phyloP scores from a whole-genome alignment of 2,888 invertebrate genomes.

The Pherbina coryleti region DNA sequence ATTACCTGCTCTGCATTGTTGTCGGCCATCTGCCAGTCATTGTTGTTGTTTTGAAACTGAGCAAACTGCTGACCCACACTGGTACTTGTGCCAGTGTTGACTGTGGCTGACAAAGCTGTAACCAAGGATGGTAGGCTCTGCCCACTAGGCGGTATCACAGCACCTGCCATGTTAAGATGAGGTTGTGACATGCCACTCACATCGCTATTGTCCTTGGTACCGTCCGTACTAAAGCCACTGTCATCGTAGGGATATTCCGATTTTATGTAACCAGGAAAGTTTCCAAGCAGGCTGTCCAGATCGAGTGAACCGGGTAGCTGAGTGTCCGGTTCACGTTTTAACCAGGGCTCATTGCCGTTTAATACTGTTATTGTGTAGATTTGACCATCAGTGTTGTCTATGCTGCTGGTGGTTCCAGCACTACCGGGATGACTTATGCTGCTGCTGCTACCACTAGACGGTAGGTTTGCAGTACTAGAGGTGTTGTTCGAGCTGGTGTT shows the following conservation, averaged over 20 bases:
- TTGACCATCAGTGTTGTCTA: slow-evolving; percentile 78
- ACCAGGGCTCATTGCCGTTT: slow-evolving; percentile 80
- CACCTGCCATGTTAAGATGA: slow-evolving; percentile 52
- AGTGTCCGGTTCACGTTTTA: slow-evolving; percentile 74
- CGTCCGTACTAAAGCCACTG: slow-evolving; percentile 77
- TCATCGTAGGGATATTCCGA: slow-evolving; percentile 84
- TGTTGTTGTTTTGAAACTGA: slow-evolving; percentile 78
- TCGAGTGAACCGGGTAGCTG: slow-evolving; percentile 76
- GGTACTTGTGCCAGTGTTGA: slow-evolving; percentile 48
- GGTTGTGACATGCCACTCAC: slow-evolving; percentile 33
- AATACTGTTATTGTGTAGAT: slow-evolving; percentile 90
- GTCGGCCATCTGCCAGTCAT: slow-evolving; percentile 85
- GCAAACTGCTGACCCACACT: slow-evolving; percentile 72
- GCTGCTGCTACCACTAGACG: slow-evolving; percentile 53
- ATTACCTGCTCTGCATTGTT: slow-evolving; percentile 74
- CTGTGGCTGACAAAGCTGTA: slow-evolving; percentile 58
- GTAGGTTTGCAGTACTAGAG: not conserved
- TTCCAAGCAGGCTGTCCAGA: slow-evolving; percentile 84
- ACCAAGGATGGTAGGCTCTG: slow-evolving; percentile 63
- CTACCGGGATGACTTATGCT: slow-evolving; percentile 58
- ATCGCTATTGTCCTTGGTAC: slow-evolving; percentile 69
- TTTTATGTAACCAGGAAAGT: slow-evolving; percentile 78
- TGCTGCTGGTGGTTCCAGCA: slow-evolving; percentile 60
- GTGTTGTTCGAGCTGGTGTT: slow-evolving; percentile 35
- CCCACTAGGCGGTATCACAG: slow-evolving; percentile 42